Evolutionary conservation across 2,797 vertebrate species (phyloP).

Genomic region (Acrossocheilus wenchowensis): DNA sequence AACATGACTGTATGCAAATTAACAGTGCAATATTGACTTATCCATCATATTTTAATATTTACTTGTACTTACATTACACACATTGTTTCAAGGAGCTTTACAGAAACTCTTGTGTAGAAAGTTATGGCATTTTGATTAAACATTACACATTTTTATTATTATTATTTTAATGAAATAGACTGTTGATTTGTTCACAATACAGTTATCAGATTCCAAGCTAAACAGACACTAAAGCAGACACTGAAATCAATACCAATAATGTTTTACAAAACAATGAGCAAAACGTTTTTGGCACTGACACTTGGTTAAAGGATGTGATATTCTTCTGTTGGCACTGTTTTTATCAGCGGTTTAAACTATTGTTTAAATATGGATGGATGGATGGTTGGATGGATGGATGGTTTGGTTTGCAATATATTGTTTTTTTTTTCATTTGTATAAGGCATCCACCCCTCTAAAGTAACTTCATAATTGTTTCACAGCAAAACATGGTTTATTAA

Average conservation of each 20-base stretch:
- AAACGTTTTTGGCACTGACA: neutral
- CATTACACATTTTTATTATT: neutral
- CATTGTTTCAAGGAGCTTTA: neutral
- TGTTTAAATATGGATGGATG: neutral
- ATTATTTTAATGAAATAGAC: neutral
- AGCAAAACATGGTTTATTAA: conserved; percentile 10
- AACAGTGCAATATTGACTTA: neutral
- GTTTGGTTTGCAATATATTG: no score
- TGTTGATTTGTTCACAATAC: neutral
- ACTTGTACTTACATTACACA: neutral
- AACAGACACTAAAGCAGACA: no score
- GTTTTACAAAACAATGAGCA: neutral
- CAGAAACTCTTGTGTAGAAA: neutral
- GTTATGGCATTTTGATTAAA: neutral
- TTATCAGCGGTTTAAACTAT: neutral
- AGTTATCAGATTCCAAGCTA: neutral
- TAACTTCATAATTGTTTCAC: neutral
- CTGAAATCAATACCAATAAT: neutral
- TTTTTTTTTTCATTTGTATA: neutral
- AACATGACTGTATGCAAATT: neutral
- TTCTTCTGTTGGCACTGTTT: neutral
- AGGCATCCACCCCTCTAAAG: neutral
- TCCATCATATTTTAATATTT: neutral
- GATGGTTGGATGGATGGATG: no score
- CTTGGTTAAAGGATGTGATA: neutral